Base-by-base conservation (phyloP, 53 echinoderm and acorn worm genomes). In the Actinopyga echinites region DNA sequence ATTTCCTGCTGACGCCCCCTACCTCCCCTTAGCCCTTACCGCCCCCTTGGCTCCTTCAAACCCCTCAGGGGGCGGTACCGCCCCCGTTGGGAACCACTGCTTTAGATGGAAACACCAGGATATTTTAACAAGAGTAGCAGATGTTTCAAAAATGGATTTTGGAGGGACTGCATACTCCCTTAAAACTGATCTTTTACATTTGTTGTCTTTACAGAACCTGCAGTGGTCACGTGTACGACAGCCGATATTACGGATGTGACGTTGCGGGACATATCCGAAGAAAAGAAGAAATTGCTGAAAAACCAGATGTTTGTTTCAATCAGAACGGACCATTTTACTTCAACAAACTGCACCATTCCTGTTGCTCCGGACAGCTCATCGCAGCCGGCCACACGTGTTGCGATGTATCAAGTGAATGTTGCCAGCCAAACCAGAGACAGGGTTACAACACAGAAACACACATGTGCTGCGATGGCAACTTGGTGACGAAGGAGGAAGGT, bases 381-480 rank as follows among this genome's bases (percentile, higher is more conserved):
- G 44, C 40, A 26, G 71, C 45, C 20, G 69, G 30, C 26, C 30
- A 29, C 3, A 17, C 30, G 12, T 63, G 63, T 7, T 63, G 63
- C 19, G 63, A 28, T 30, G 63, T 12, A n/a, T 30, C 63, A 10
- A 63, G 17, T 31, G 29, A 63, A 13, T 63, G 63, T 63, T 63
- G 63, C 17, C 28, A 63, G 24, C 63, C 24, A 63, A 31, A 57
- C 55, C 28, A 43, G 22, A 60, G 10, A 22, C 30, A 83, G 26
- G 93, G 86, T 4, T 91, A 83, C 64, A 88, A 91, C 79, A 25
- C 67, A 1, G 25, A 87, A 30, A 91, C 86, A 30, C 94, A 94
- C 28, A 33, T 82, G 9, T 94, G 94, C 87, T 91, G 94, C 60
- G 79, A 68, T 60, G 88, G 71, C 21, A 24, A 43, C 20, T 21